Evolutionary conservation across 2,888 invertebrate genomes (phyloP).

Genomic region (Tiphia femorata): DNA sequence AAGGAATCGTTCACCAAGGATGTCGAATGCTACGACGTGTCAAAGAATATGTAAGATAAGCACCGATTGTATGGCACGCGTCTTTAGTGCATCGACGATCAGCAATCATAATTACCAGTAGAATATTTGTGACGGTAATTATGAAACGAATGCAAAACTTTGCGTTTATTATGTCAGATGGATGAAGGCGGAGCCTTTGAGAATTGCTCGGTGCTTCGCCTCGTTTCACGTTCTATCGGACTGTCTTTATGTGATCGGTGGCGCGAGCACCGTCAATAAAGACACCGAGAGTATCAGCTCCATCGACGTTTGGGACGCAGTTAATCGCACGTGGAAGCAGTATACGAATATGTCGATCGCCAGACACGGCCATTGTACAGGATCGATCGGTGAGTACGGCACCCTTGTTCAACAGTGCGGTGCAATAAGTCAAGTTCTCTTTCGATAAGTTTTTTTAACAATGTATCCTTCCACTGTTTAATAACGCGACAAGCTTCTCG

Average conservation of each 20-base stretch:
- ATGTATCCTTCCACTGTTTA: no score
- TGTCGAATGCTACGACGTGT: conserved; percentile 77
- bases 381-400: conserved; percentile 71
- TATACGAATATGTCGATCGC: conserved; percentile 76
- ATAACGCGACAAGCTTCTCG: no score
- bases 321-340: conserved; percentile 72
- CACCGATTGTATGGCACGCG: no score
- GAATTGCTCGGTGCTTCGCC: conserved; percentile 60
- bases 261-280: conserved; percentile 72
- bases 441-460: no score
- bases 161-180: conserved; percentile 56
- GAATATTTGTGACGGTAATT: no score
- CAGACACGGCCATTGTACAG: conserved; percentile 77
- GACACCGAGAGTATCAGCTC: conserved; percentile 72
- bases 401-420: neutral
- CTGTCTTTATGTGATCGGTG: conserved; percentile 77
- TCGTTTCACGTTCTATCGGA: conserved; percentile 65
- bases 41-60: conserved; percentile 72
- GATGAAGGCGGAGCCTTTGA: conserved; percentile 49
- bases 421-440: no score
- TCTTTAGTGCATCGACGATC: no score
- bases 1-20: conserved; percentile 72
- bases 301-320: conserved; percentile 75
- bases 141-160: no score
- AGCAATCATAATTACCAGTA: no score